Evolutionary conservation across 2,888 invertebrate genomes (phyloP), one percentile per base, ranked within the genome.

Genomic region (Psylliodes chrysocephalus): DNA sequence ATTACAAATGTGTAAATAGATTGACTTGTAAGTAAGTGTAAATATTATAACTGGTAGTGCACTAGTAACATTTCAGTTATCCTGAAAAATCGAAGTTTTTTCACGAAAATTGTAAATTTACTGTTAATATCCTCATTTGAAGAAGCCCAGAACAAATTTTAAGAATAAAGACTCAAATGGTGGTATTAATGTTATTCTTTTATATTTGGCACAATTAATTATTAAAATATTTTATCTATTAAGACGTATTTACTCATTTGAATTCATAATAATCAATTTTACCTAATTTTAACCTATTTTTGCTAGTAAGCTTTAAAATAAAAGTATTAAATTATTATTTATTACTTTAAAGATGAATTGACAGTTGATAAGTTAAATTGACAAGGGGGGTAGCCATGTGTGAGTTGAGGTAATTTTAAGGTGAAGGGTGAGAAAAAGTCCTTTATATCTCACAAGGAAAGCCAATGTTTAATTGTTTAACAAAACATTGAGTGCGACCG

Each of bases 61-160:
- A 73, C 75, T 75, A 74, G 75, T 75, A 76, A 75, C 74, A 74
- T 68, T 57, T 30, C 61, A 57, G 53, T 38, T 59, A 42, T 38
- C 25, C 54, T 62, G 62, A 47, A 63, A 38, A 35, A 30, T n/a
- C 44, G 5, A 33, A 30, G 28, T 38, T 19, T 18, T 40, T 49
- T 47, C 38, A 22, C 25, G 49, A 38, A 28, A 28, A 49, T 59
- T 57, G 38, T 19, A 44, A 30, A 5, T 42, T 46, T 17, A 30
- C 12, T 47, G 19, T 22, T 47, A 57, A 46, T n/a, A 10, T 15
- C 57, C 33, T 15, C 35, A 35, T 47, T 47, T 12, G 42, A 33
- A 14, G 46, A 1, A 12, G 30, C 42, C 22, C 35, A 30, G 19
- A 46, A 33, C 46, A 46, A 28, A 19, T 44, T 46, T 10, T 10